Conservation (phyloP, 2,888 invertebrate species). For the Nemapogon koenigi region DNA sequence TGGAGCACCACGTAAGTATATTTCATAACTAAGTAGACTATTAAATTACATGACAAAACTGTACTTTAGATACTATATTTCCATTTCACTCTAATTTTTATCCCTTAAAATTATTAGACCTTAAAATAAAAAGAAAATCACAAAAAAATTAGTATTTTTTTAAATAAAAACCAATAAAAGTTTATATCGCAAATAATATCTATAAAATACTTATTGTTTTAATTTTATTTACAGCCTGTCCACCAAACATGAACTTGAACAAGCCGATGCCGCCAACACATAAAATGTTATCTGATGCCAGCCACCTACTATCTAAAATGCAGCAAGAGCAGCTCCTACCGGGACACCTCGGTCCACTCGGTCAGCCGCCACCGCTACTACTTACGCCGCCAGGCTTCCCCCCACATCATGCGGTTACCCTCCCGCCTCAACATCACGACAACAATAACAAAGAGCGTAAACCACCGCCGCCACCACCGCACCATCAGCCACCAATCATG, state of each 20-base stretch:
- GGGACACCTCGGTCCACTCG: conserved; percentile 58
- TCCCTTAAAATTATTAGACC: too few relatives aligned
- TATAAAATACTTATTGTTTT: neutral
- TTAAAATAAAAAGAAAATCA: too few relatives aligned
- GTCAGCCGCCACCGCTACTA: conserved; percentile 68
- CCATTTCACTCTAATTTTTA: neutral
- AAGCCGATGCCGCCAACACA: conserved; percentile 81
- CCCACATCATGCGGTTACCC: conserved; percentile 74
- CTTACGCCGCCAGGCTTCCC: conserved; percentile 79
- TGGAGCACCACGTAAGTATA: conserved; percentile 77
- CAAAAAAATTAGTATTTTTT: too few relatives aligned
- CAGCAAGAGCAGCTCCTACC: conserved; percentile 71
- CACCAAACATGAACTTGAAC: conserved; percentile 72
- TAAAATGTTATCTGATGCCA: conserved; percentile 79
- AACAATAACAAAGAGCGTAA: conserved; percentile 65
- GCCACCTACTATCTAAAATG: conserved; percentile 70
- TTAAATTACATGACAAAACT: neutral
- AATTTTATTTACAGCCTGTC: conserved; percentile 60
- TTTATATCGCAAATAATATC: too few relatives aligned
- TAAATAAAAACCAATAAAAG: too few relatives aligned
- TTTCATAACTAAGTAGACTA: conserved; percentile 20
- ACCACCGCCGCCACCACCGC: conserved; percentile 66
- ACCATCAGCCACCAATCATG: conserved; percentile 71
- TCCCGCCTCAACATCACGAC: conserved; percentile 70
- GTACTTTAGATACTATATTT: conserved; percentile 1